Conservation (phyloP, 1,140 invertebrate species). For the Macrobrachium rosenbergii region DNA sequence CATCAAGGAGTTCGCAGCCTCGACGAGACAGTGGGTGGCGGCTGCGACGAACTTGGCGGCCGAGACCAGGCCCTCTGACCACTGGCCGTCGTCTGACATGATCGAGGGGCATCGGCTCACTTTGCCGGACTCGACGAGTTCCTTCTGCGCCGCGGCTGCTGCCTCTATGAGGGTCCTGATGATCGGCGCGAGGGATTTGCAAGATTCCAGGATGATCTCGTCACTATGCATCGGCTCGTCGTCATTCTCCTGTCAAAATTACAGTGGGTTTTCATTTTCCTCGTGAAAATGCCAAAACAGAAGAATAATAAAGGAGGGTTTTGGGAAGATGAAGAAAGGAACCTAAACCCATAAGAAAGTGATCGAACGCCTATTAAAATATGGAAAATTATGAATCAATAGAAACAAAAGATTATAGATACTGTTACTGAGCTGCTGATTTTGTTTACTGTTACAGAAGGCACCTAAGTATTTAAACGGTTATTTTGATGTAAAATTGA, state of each 20-base stretch:
- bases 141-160: conserved; percentile 94
- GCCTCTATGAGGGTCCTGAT: conserved; percentile 97
- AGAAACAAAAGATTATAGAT: too few relatives aligned
- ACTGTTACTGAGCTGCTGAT: too few relatives aligned
- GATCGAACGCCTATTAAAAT: too few relatives aligned
- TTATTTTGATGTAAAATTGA: too few relatives aligned
- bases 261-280: background rate
- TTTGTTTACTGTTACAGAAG: too few relatives aligned
- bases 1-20: conserved; percentile 96
- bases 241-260: conserved; percentile 79
- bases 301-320: background rate
- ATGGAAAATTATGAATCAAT: too few relatives aligned
- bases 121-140: conserved; percentile 86
- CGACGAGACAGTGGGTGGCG: conserved; percentile 96
- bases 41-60: conserved; percentile 96
- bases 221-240: conserved; percentile 94
- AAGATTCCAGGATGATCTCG: conserved; percentile 98
- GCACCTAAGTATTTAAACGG: too few relatives aligned
- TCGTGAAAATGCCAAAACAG: background rate
- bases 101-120: conserved; percentile 68
- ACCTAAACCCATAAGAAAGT: too few relatives aligned
- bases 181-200: conserved; percentile 96
- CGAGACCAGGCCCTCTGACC: conserved; percentile 98
- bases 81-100: conserved; percentile 74
- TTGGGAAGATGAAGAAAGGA: too few relatives aligned